These are phyloP conservation scores for Sinopyrophorus schimmeli DNA, from an alignment of 2,888 invertebrate genomes.

Conservation along the genomic window DNA sequence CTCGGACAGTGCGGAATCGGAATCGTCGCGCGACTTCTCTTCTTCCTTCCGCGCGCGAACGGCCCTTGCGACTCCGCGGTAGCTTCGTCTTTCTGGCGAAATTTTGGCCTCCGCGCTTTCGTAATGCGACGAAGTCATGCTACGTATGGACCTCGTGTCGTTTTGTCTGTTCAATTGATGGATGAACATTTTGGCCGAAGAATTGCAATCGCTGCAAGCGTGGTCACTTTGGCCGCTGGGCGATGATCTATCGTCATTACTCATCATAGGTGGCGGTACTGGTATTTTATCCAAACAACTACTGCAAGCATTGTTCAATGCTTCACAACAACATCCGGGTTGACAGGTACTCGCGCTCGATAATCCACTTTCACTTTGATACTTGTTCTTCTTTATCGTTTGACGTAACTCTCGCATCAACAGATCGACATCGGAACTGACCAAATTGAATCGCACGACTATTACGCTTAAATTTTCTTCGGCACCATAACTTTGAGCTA, in stretches of 20 bases:
- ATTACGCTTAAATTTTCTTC: constrained; percentile 86
- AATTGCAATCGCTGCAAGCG: constrained; percentile 57
- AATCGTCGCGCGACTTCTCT: constrained; percentile 58
- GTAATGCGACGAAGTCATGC: constrained; percentile 51
- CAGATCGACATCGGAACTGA: constrained; percentile 72
- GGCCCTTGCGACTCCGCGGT: constrained; percentile 65
- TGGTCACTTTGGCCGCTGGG: constrained; percentile 87
- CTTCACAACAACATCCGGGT: constrained; percentile 66
- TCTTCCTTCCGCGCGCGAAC: constrained; percentile 67
- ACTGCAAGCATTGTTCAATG: constrained; percentile 62
- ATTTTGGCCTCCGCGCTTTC: constrained; percentile 57
- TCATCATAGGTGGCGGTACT: constrained; percentile 50
- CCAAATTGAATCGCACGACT: constrained; percentile 74
- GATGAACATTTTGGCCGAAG: constrained; percentile 53
- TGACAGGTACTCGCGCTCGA: constrained; percentile 56
- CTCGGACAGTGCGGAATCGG: constrained; percentile 68
- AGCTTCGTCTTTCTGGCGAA: constrained; percentile 59
- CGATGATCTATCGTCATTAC: constrained; percentile 73
- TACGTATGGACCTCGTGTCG: constrained; percentile 45
- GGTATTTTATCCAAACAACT: constrained; percentile 54
- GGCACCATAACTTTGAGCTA: constrained; percentile 88
- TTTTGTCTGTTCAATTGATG: constrained; percentile 52
- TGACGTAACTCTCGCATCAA: constrained; percentile 77
- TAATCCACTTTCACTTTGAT: constrained; percentile 60
- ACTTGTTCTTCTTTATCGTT: constrained; percentile 66